Evolutionary conservation across 2,113 vertebrate genomes (phyloP).

Genomic region (Motacilla tschutschensis): DNA sequence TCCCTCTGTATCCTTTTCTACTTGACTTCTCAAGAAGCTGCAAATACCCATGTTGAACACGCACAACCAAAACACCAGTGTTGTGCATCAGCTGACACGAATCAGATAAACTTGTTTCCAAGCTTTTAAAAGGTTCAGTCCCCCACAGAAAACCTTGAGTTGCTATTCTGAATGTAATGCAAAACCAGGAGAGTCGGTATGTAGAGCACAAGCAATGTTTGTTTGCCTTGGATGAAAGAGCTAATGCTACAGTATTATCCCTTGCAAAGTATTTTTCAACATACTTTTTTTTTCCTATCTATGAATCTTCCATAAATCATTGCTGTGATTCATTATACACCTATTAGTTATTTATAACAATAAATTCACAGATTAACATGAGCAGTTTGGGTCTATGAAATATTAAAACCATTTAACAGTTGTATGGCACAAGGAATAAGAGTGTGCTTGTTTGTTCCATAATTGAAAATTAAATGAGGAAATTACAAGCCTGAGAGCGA

Average conservation of each 20-base stretch:
- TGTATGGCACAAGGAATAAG: background rate
- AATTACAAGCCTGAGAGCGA: conserved; percentile 40
- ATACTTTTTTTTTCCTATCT: background rate
- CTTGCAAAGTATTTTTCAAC: background rate
- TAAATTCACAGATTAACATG: conserved; percentile 31
- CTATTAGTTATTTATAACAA: conserved; percentile 61
- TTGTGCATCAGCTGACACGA: accelerated
- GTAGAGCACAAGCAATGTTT: background rate
- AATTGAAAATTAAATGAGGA: conserved; percentile 58
- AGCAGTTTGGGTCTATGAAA: conserved; percentile 44
- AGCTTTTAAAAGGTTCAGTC: background rate
- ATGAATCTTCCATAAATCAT: background rate
- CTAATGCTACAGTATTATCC: background rate
- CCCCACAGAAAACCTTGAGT: background rate
- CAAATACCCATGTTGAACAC: background rate
- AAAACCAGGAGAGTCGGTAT: background rate
- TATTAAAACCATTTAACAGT: conserved; percentile 49
- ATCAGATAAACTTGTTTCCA: background rate
- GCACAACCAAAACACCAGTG: background rate
- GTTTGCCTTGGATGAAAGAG: background rate
- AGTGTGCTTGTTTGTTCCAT: conserved; percentile 23
- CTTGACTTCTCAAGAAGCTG: background rate
- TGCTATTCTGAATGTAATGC: background rate
- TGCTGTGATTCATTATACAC: conserved; percentile 14
- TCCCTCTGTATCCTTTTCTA: background rate